Evolutionary conservation across 1,140 invertebrate species (phyloP), one percentile per base, ranked within the genome.

Genomic region (Pygmarrhopalites habei): DNA sequence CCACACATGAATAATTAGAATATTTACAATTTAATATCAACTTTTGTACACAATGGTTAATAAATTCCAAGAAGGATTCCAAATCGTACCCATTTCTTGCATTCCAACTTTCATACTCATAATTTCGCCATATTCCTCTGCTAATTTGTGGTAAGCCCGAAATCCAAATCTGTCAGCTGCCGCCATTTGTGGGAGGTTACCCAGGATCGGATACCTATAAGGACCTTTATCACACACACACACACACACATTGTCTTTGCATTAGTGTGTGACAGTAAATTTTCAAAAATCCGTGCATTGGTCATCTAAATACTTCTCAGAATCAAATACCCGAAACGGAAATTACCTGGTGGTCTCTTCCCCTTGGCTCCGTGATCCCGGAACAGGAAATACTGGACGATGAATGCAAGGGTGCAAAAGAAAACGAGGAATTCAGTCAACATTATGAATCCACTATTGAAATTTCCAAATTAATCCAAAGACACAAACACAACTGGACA

Each of bases 71-170:
- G 17, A 39, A 10, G 17, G 17, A 26, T 46, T 30, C 7, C 4
- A 12, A 12, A 23, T 14, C 35, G 7, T 58, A 66, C 67, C 58
- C 57, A 60, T 62, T 62, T 69, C 64, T 30, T 66, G 64, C 10
- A 65, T 17, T 2, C 68, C 68, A 58, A 69, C 61, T 62, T 60
- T 32, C 25, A 69, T 57, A 21, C 58, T 60, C 61, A 69, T 66
- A 17, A 69, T 58, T 10, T 69, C 68, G 23, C 68, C 68, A 62
- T 69, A 66, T 21, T 60, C 25, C 32, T 58, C 7, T 14, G 68
- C 60, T 3, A 69, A 28, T 43, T 66, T 62, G 21, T 64, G 49
- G 52, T 49, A 69, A 21, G 68, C 68, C 5, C 61, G 21, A 23
- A 53, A 64, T 0, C 58, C 61, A 35, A 55, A 66, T 19, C 49